phyloP scores from a whole-genome alignment of 2,113 vertebrate species.

The Festucalex cinctus region DNA sequence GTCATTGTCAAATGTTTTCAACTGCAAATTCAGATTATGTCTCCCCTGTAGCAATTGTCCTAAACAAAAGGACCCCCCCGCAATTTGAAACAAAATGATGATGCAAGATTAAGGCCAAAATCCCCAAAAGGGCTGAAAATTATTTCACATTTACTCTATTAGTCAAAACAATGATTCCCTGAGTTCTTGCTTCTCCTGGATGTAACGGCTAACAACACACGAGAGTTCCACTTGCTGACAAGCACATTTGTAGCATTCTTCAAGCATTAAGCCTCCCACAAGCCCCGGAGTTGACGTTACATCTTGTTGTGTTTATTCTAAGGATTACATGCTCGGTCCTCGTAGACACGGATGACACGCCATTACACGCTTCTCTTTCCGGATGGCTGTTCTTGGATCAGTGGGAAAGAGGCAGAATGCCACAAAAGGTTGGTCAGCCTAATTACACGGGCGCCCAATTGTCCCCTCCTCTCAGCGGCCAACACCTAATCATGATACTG shows the following conservation, averaged over 20 bases:
- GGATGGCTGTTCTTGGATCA: slow-evolving; percentile 49
- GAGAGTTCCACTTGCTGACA: slow-evolving; percentile 20
- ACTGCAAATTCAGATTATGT: no score
- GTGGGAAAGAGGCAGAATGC: slow-evolving; percentile 37
- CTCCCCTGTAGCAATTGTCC: no score
- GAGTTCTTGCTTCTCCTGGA: background rate
- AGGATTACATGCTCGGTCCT: slow-evolving; percentile 37
- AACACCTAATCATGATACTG: slow-evolving; percentile 57
- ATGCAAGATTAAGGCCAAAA: background rate
- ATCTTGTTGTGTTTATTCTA: slow-evolving; percentile 56
- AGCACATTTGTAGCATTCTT: slow-evolving; percentile 25
- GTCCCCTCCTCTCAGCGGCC: slow-evolving; percentile 57
- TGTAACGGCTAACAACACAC: background rate
- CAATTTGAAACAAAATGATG: no score
- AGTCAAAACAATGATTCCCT: background rate
- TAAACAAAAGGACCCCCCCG: no score
- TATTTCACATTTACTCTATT: background rate
- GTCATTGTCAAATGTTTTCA: no score
- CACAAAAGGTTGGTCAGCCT: slow-evolving; percentile 64
- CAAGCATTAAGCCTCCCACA: slow-evolving; percentile 9
- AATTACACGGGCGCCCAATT: slow-evolving; percentile 55
- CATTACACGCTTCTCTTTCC: slow-evolving; percentile 51
- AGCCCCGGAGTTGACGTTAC: slow-evolving; percentile 34
- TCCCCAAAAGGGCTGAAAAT: background rate
- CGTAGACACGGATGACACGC: slow-evolving; percentile 58